These are phyloP conservation scores for Cyprinodon tularosa DNA, from an alignment of 2,113 vertebrate genomes.

Conservation along the genomic window DNA sequence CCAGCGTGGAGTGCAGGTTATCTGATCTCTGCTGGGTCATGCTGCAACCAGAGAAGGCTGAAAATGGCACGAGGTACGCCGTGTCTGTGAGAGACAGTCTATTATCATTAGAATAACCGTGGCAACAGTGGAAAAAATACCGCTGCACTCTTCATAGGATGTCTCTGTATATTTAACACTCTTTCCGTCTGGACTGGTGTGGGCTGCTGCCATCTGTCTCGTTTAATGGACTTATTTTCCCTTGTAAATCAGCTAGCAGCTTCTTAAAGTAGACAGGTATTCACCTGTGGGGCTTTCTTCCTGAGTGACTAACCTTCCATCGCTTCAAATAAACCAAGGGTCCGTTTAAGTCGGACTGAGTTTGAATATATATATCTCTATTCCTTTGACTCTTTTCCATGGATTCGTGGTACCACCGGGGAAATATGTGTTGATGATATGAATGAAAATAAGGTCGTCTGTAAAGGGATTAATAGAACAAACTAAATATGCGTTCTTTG, in stretches of 20 bases:
- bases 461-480: too few species aligned
- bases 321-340: slow-evolving; percentile 30
- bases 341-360: not conserved
- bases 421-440: too few species aligned
- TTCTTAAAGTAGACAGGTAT: slow-evolving; percentile 54
- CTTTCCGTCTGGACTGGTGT: slow-evolving; percentile 53
- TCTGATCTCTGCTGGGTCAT: slow-evolving; percentile 35
- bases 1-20: slow-evolving; percentile 9
- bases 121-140: slow-evolving; percentile 64
- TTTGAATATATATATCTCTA: slow-evolving; percentile 9
- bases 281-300: slow-evolving; percentile 29
- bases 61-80: slow-evolving; percentile 53
- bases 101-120: slow-evolving; percentile 66
- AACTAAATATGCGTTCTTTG: too few species aligned
- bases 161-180: slow-evolving; percentile 63
- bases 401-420: not conserved
- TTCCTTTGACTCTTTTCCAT: slow-evolving; percentile 32
- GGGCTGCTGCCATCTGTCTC: slow-evolving; percentile 37
- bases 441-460: too few species aligned
- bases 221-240: slow-evolving; percentile 17
- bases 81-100: slow-evolving; percentile 47
- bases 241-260: slow-evolving; percentile 57
- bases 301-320: slow-evolving; percentile 33
- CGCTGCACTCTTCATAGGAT: slow-evolving; percentile 39
- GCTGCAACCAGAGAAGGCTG: slow-evolving; percentile 37